A percentile compares a stretch with the other conserved stretches of the same genome.
Evolutionary conservation across 2,113 vertebrate genomes (phyloP).

Genomic region (Otocyon megalotis): DNA sequence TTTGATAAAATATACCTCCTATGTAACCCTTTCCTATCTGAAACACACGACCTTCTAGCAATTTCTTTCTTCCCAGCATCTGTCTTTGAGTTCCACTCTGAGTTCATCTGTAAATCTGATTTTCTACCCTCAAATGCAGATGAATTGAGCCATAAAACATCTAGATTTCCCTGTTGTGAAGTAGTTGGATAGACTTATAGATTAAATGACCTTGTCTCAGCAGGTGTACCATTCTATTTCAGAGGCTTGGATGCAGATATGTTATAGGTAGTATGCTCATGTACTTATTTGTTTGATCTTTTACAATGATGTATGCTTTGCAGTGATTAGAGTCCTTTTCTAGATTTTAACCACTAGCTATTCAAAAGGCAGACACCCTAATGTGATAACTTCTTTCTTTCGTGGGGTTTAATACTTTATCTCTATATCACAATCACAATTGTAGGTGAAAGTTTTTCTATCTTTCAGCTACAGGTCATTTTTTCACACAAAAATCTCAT

Average conservation of each 20-base stretch:
- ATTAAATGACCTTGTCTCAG: neutral
- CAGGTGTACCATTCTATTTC: neutral
- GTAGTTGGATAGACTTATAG: neutral
- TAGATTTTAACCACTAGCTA: neutral
- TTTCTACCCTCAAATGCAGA: neutral
- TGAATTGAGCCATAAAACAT: neutral
- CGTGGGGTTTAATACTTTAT: neutral
- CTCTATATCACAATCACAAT: neutral
- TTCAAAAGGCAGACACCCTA: neutral
- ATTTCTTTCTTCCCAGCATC: neutral
- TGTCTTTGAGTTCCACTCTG: neutral
- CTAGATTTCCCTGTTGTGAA: neutral
- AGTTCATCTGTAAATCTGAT: neutral
- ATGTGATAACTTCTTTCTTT: conserved; percentile 7
- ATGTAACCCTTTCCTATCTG: neutral
- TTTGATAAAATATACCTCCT: neutral
- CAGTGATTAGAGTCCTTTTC: neutral
- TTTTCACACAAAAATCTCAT: neutral
- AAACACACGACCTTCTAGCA: neutral
- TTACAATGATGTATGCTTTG: neutral
- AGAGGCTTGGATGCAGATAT: neutral
- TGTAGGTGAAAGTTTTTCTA: conserved; percentile 30
- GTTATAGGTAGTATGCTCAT: neutral
- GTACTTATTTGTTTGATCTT: neutral
- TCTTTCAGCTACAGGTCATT: neutral